These are phyloP conservation scores for Microcebus lehilahytsara DNA, from an alignment of 2,113 vertebrate genomes.

Conservation along the genomic window DNA sequence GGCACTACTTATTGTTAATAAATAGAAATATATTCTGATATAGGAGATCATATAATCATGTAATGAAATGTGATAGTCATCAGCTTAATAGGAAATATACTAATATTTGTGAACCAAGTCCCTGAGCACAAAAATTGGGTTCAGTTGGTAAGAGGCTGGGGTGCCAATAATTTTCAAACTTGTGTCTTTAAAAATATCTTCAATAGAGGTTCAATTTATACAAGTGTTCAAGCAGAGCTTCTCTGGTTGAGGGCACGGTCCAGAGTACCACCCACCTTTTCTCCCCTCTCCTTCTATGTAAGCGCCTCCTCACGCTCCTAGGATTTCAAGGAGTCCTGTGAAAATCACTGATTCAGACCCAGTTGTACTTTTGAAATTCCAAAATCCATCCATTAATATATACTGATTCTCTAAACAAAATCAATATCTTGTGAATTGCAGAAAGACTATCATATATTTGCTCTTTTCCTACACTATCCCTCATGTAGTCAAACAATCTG, in stretches of 20 bases:
- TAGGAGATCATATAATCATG: constrained; percentile 22
- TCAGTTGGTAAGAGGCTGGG: neutral
- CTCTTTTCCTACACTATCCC: neutral
- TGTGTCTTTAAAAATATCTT: constrained; percentile 17
- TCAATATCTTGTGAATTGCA: neutral
- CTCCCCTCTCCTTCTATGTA: neutral
- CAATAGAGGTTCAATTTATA: neutral
- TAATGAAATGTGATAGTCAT: constrained; percentile 42
- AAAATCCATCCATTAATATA: neutral
- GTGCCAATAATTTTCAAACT: neutral
- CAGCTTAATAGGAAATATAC: constrained; percentile 32
- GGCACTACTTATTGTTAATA: constrained; percentile 41
- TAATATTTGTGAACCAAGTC: constrained; percentile 23
- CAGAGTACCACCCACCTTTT: neutral
- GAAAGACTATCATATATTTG: neutral
- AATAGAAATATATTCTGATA: constrained; percentile 44
- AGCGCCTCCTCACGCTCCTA: neutral
- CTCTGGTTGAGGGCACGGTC: neutral
- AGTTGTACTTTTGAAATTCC: neutral
- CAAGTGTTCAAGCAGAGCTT: neutral
- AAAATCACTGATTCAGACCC: neutral
- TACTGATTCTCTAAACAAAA: constrained; percentile 8
- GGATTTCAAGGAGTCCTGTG: neutral
- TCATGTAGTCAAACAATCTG: neutral
- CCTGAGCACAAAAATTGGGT: neutral